Evolutionary conservation across 2,888 invertebrate species (phyloP).

Genomic region (Agrotis puta): DNA sequence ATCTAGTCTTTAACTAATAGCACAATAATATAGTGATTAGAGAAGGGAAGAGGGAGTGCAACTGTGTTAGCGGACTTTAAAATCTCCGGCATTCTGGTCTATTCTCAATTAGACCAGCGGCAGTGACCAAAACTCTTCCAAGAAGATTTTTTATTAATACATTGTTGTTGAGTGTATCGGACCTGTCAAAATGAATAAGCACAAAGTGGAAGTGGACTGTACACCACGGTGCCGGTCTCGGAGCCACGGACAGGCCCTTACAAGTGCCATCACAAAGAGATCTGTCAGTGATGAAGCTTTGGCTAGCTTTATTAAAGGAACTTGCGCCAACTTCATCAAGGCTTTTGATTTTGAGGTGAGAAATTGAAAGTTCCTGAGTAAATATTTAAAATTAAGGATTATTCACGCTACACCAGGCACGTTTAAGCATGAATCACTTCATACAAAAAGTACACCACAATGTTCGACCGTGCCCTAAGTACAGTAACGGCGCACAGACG

Average conservation of each 20-base stretch:
- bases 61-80: not conserved
- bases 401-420: too few species aligned
- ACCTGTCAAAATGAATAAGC: slow-evolving; percentile 82
- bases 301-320: slow-evolving; percentile 90
- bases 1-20: slow-evolving; percentile 52
- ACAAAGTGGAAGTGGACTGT: slow-evolving; percentile 89
- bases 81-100: too few species aligned
- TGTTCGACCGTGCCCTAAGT: too few species aligned
- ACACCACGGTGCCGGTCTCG: slow-evolving; percentile 91
- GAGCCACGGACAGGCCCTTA: slow-evolving; percentile 91
- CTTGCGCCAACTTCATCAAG: slow-evolving; percentile 91
- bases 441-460: too few species aligned
- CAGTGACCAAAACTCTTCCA: not conserved
- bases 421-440: too few species aligned
- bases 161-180: slow-evolving; percentile 4
- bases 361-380: not conserved
- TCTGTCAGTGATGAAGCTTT: slow-evolving; percentile 91
- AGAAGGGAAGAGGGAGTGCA: not conserved
- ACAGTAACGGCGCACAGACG: too few species aligned
- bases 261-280: slow-evolving; percentile 92
- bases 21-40: slow-evolving; percentile 19
- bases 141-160: not conserved
- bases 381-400: too few species aligned
- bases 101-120: too few species aligned
- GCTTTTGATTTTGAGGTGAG: slow-evolving; percentile 91